Percentiles rank a stretch among this genome's conserved stretches.
phyloP scores from a whole-genome alignment of 2,797 vertebrate species.

The Rhabdophis nuchalis region DNA sequence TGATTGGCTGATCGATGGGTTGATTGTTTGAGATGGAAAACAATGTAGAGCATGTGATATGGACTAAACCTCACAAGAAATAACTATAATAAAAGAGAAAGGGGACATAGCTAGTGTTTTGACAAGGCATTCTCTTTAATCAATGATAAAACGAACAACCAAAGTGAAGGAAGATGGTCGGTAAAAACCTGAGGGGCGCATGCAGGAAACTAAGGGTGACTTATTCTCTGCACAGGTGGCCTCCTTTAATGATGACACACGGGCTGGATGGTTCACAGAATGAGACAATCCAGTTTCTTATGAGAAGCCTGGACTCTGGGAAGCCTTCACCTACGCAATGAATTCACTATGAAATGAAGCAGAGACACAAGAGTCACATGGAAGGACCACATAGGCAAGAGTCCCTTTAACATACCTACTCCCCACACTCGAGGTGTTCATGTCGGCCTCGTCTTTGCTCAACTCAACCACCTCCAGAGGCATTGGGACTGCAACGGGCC shows the following conservation, averaged over 20 bases:
- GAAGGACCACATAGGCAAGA: background rate
- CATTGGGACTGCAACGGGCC: background rate
- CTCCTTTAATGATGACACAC: constrained; percentile 18
- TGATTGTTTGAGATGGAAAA: background rate
- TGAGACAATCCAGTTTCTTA: constrained; percentile 28
- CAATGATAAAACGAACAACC: constrained; percentile 20
- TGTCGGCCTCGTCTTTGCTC: background rate
- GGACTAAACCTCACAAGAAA: background rate
- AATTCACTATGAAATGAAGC: constrained; percentile 25
- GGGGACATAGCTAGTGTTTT: constrained; percentile 15
- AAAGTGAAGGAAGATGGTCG: background rate
- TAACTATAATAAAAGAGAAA: constrained; percentile 14
- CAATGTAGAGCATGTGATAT: background rate
- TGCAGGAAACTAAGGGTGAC: constrained; percentile 8
- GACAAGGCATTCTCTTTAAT: constrained; percentile 27
- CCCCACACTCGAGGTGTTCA: background rate
- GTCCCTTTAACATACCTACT: background rate
- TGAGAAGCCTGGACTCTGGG: constrained; percentile 18
- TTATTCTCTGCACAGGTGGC: constrained; percentile 16
- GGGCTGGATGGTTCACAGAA: constrained; percentile 9
- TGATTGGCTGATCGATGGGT: background rate
- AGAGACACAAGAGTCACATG: constrained; percentile 15
- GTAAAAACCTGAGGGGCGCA: constrained; percentile 8
- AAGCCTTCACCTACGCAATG: constrained; percentile 27
- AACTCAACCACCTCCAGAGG: background rate